Evolutionary conservation across 2,797 vertebrate species (phyloP), one percentile per base, ranked within the genome.

Genomic region (Spinus pinus): DNA sequence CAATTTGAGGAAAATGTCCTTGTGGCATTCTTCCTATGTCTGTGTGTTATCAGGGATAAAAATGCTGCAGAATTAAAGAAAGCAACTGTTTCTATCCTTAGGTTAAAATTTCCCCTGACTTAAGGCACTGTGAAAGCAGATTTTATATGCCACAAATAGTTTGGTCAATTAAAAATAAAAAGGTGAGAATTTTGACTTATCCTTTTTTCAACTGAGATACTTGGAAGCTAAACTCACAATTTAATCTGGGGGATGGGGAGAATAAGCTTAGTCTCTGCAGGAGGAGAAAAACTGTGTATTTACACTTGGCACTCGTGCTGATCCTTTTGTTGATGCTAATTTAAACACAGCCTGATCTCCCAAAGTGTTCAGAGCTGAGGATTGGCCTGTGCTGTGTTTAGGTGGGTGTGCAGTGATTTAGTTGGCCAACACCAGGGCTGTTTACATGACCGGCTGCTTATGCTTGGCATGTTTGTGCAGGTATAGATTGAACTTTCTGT

Each of bases 241-340:
- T 66, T 41, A 79, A 58, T 13, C 1, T 67, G 20, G 2, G 6
- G 6, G 3, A 4, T 22, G 11, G 12, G 41, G 15, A 86, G 37
- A 81, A 44, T 85, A 65, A 79, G 1, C 13, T 86, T 39, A 24
- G 15, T 56, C 31, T 81, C 53, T 74, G 39, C 49, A 57, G 25
- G 35, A 44, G 16, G 65, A 33, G 14, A 30, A 70, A 70, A 57
- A 8, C 6, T 23, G 2, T 39, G 14, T 92, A 42, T 94, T 91
- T 91, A 87, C 39, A 42, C 42, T 86, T 90, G 57, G 61, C 73
- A 69, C 54, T 71, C 16, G 0, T 60, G 61, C 56, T 78, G 79
- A 81, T 92, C 30, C 51, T 84, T 84, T 89, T 91, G 74, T 62
- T 89, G 86, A 65, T 72, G 58, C 11, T 81, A 58, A 88, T 88